phyloP scores from a whole-genome alignment of 2,888 invertebrate species.

The Diloba caeruleocephala region DNA sequence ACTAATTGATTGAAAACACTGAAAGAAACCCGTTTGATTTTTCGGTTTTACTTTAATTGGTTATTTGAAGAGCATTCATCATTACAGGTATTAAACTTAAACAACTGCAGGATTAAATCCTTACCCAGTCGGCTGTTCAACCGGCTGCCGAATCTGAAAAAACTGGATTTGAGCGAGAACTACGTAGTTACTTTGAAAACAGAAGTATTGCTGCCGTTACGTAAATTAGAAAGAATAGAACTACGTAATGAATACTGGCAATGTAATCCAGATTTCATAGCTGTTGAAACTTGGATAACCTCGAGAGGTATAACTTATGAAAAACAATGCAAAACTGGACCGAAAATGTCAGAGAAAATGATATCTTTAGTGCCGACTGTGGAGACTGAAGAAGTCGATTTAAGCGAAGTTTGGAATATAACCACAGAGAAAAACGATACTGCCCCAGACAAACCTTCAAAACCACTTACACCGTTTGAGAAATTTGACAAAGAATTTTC shows the following conservation, averaged over 20 bases:
- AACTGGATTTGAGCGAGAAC: constrained; percentile 90
- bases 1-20: too few species aligned
- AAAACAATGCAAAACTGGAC: constrained; percentile 79
- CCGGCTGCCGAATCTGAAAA: constrained; percentile 87
- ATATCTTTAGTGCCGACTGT: constrained; percentile 79
- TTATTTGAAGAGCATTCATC: background rate
- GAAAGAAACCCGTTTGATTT: too few species aligned
- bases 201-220: constrained; percentile 82
- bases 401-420: constrained; percentile 80
- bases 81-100: constrained; percentile 87
- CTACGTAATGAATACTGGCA: constrained; percentile 88
- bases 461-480: constrained; percentile 72
- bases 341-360: constrained; percentile 89
- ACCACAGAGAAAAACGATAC: constrained; percentile 62
- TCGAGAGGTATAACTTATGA: constrained; percentile 79
- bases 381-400: constrained; percentile 75
- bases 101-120: constrained; percentile 89
- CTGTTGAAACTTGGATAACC: constrained; percentile 79
- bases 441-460: constrained; percentile 48
- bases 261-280: constrained; percentile 84
- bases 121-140: constrained; percentile 85
- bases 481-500: constrained; percentile 82
- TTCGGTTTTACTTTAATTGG: background rate
- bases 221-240: constrained; percentile 84
- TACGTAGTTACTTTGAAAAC: constrained; percentile 87